Evolutionary conservation across 2,113 vertebrate species (phyloP), one percentile per base, ranked within the genome.

Genomic region (Hemiscyllium ocellatum): DNA sequence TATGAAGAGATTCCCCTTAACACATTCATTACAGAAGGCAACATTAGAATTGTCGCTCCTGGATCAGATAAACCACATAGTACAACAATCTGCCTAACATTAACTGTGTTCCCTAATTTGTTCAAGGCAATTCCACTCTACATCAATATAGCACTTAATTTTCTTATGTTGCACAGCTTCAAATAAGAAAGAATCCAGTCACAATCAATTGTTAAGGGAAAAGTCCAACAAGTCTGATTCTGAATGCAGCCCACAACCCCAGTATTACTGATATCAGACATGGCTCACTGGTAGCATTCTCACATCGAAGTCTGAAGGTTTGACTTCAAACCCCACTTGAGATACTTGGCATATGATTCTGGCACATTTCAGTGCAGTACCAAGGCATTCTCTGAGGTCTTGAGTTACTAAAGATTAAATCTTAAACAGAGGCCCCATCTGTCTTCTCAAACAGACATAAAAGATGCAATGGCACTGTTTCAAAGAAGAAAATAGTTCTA

Each of bases 1-100:
- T 68, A 8, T 94, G n/a, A 94, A 94, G 91, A 22, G 61, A 69
- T 70, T 22, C 93, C 93, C 50, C 42, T 69, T 29, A 94, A 70
- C 93, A 47, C 68, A 47, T 94, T 94, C 93, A 95, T 12, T 29
- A 29, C 93, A 66, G 56, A 91, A 91, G 61, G 29, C 89, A 61
- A 24, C 24, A 91, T 66, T 37, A 37, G 4, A 37, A 91, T 66
- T 13, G 13, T 4, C 20, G 61, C 65, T 37, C n/a, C 61, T 37
- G 61, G 26, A 33, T 91, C 87, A 65, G 13, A 56, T 83, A 37
- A 83, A 42, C 80, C 80, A 83, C 80, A 83, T 15, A 56, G 50
- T 56, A 56, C 24, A 0, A 50, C 56, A 10, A 29, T 24, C 12
- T 10, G 52, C 86, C 86, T 89, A 50, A 8, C 24, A 4, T 26